Evolutionary conservation across 1,140 invertebrate species (phyloP).

Genomic region (Drosophila ohnishii): DNA sequence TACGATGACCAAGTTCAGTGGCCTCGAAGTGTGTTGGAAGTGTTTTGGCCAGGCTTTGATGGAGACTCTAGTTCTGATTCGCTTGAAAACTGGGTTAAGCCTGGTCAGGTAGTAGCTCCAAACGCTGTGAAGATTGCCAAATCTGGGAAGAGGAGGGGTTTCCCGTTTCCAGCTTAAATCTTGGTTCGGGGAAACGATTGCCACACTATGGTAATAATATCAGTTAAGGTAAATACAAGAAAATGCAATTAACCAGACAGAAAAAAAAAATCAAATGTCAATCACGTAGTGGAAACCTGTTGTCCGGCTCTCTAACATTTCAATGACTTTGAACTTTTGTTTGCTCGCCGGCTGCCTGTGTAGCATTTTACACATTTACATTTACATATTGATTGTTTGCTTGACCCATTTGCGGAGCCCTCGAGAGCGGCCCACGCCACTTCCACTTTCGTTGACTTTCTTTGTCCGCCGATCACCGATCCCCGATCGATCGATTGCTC

Average conservation of each 20-base stretch:
- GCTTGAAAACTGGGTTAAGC: slow-evolving; percentile 68
- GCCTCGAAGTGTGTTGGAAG: slow-evolving; percentile 73
- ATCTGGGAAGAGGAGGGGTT: slow-evolving; percentile 14
- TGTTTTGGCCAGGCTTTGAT: slow-evolving; percentile 28
- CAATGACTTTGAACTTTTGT: slow-evolving; percentile 77
- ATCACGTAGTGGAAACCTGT: slow-evolving; percentile 74
- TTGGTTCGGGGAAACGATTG: slow-evolving; percentile 37
- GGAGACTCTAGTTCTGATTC: slow-evolving; percentile 31
- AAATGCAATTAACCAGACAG: slow-evolving; percentile 65
- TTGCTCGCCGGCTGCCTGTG: slow-evolving; percentile 13
- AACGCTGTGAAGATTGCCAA: slow-evolving; percentile 1
- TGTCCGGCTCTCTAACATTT: slow-evolving; percentile 65
- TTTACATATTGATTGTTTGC: slow-evolving; percentile 73
- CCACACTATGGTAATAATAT: slow-evolving; percentile 13
- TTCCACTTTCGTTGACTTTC: slow-evolving; percentile 79
- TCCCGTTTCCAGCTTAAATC: slow-evolving; percentile 8
- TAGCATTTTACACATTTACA: slow-evolving; percentile 32
- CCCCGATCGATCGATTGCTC: background rate
- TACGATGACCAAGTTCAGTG: slow-evolving; percentile 73
- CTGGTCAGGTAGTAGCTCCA: slow-evolving; percentile 41
- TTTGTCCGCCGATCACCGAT: slow-evolving; percentile 49
- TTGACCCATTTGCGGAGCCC: slow-evolving; percentile 68
- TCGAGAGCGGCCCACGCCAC: slow-evolving; percentile 70
- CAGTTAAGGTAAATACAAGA: slow-evolving; percentile 51
- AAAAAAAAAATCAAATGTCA: slow-evolving; percentile 62